These are phyloP conservation scores for Coranthus polyacanthus DNA, from an alignment of 2,797 vertebrate species.

Conservation along the genomic window DNA sequence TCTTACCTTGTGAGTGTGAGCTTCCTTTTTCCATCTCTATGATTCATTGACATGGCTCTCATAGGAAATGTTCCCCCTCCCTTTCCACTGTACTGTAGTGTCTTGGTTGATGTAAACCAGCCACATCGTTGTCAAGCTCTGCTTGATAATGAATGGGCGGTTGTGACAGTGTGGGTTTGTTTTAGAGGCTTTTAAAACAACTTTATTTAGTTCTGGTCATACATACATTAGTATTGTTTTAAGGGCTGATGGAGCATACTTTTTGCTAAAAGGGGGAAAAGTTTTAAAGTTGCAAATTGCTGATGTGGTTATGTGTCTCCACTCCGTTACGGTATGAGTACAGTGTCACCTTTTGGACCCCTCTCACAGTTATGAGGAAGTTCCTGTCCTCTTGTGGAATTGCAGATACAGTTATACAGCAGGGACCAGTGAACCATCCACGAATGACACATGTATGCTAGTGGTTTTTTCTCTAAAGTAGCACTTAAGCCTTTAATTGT, in stretches of 20 bases:
- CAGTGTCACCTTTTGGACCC: constrained; percentile 18
- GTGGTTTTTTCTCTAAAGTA: not conserved
- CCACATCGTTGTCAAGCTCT: constrained; percentile 20
- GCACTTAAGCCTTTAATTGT: constrained; percentile 1
- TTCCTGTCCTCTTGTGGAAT: constrained; percentile 34
- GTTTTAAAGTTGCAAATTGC: not conserved
- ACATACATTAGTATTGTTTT: not conserved
- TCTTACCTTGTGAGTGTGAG: constrained; percentile 60
- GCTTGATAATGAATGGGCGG: constrained; percentile 4
- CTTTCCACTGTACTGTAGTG: constrained; percentile 44
- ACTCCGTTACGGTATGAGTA: no score
- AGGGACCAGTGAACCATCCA: not conserved
- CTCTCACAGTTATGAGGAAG: constrained; percentile 44
- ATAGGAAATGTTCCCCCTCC: constrained; percentile 53
- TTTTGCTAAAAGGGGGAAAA: constrained; percentile 5
- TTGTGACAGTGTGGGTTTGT: constrained; percentile 7
- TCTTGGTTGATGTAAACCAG: constrained; percentile 37
- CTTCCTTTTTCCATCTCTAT: constrained; percentile 71
- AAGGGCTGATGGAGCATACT: not conserved
- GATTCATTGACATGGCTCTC: constrained; percentile 79
- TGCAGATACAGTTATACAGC: constrained; percentile 5
- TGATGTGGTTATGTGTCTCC: constrained; percentile 28
- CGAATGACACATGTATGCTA: not conserved
- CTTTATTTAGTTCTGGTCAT: constrained; percentile 2
- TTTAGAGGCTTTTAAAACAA: not conserved